Base-by-base conservation (phyloP, 2,888 invertebrate species). In the Melanargia galathea region DNA sequence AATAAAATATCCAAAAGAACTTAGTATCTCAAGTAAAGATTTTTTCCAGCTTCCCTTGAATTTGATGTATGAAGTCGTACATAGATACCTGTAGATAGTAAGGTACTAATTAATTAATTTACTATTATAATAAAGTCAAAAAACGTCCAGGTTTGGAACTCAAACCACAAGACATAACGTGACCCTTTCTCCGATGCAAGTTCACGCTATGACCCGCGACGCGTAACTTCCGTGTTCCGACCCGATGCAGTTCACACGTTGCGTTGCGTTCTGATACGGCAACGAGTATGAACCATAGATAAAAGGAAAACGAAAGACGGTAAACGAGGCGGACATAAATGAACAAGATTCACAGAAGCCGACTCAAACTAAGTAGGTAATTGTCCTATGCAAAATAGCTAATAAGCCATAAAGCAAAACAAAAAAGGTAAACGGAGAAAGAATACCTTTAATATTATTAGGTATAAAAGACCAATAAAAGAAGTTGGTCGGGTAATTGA, bases 211-310 rank as follows among this genome's bases (percentile, higher is more conserved):
- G 69, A 65, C 67, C 71, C 68, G 62, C 67, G 64, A 69, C 52
- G 70, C 70, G 70, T 69, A 62, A 76, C 78, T 80, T 82, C 82
- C 82, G 77, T 70, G 74, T 80, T 69, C 66, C 73, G 59, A 49
- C 13, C 72, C 66, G 68, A 71, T 71, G 71, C 70, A 60, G 74
- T 79, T 80, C 79, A 74, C 80, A 79, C 75, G 79, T 57, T 61
- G 49, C 62, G 48, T 38, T 63, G 51, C 62, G 49, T 52, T 66
- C 63, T 49, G 60, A 66, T 62, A 68, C 61, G 66, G 66, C 54
- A 40, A 30, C 38, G 48, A 38, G 30, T 10, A 46, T 8, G 11
- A 51, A 11, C 16, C 52, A 33, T 4, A 35, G 52, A 51, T 20
- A 8, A 13, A 5, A 11, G 2, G 20, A 52, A 52, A n/a, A 49